A percentile compares a stretch with the other conserved stretches of the same genome.
These are phyloP conservation scores for Melinopterus prodromus DNA, from an alignment of 2,888 invertebrate species.

Conservation along the genomic window DNA sequence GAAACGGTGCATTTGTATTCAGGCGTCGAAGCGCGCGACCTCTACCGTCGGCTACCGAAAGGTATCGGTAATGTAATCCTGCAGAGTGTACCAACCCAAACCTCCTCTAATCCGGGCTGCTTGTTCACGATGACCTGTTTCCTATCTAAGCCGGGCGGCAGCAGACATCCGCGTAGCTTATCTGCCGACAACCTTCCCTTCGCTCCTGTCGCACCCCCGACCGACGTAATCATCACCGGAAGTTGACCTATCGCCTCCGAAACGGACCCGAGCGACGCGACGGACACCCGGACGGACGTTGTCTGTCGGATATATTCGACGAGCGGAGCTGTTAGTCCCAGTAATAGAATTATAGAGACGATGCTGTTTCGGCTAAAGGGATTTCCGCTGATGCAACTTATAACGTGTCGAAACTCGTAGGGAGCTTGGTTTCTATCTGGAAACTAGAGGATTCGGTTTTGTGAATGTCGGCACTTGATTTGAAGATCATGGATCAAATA, in stretches of 20 bases:
- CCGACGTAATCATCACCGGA: slow-evolving; percentile 38
- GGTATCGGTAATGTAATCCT: slow-evolving; percentile 49
- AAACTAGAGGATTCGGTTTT: not conserved
- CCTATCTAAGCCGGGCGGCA: slow-evolving; percentile 43
- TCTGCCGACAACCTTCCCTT: slow-evolving; percentile 18
- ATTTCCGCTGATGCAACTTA: slow-evolving; percentile 15
- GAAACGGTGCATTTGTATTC: slow-evolving; percentile 30
- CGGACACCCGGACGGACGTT: not conserved
- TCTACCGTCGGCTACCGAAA: slow-evolving; percentile 41
- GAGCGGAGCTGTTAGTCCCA: not conserved
- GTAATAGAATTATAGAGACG: slow-evolving; percentile 22
- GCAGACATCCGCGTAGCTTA: slow-evolving; percentile 34
- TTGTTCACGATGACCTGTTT: slow-evolving; percentile 49
- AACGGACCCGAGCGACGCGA: not conserved
- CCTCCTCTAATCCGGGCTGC: slow-evolving; percentile 42
- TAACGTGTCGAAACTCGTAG: not conserved
- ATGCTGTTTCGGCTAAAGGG: slow-evolving; percentile 5
- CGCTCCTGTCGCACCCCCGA: slow-evolving; percentile 7
- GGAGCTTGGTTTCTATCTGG: not conserved
- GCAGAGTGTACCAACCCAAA: slow-evolving; percentile 46
- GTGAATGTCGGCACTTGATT: not conserved
- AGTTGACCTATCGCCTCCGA: slow-evolving; percentile 36
- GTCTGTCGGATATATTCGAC: slow-evolving; percentile 6
- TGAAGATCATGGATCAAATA: not conserved
- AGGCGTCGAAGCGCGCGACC: slow-evolving; percentile 13